Percentiles rank a stretch among this genome's conserved stretches.
Conservation (phyloP, 2,888 invertebrate species). For the Drosophila anceps region DNA sequence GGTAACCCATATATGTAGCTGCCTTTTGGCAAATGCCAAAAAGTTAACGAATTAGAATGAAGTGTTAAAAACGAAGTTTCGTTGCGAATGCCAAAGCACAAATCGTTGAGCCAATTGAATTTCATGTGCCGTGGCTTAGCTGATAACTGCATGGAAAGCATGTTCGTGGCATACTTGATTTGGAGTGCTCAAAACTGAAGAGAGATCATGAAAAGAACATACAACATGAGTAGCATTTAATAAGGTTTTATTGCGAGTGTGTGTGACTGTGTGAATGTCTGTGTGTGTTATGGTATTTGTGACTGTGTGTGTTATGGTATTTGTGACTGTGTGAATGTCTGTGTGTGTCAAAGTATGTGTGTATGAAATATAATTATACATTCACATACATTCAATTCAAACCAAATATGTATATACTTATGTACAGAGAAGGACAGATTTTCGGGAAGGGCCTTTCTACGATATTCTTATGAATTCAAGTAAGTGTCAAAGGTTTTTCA, state of each 20-base stretch:
- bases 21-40: conserved; percentile 57
- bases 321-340: background rate
- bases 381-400: background rate
- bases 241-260: background rate
- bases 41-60: conserved; percentile 67
- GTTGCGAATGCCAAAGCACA: conserved; percentile 7
- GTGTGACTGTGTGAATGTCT: background rate
- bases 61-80: conserved; percentile 54
- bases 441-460: background rate
- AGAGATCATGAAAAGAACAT: background rate
- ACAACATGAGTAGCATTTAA: background rate
- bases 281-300: background rate
- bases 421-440: too few relatives aligned
- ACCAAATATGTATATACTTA: too few relatives aligned
- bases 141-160: background rate
- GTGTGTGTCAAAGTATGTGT: background rate
- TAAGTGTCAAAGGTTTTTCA: background rate
- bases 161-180: conserved; percentile 3
- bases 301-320: background rate
- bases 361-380: background rate
- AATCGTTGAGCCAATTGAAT: conserved; percentile 24
- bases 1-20: conserved; percentile 62
- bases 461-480: background rate
- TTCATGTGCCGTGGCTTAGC: conserved; percentile 19
- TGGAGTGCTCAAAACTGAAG: background rate